Evolutionary conservation across 2,797 vertebrate species (phyloP), one percentile per base, ranked within the genome.

Genomic region (Rhodeus uyekii): DNA sequence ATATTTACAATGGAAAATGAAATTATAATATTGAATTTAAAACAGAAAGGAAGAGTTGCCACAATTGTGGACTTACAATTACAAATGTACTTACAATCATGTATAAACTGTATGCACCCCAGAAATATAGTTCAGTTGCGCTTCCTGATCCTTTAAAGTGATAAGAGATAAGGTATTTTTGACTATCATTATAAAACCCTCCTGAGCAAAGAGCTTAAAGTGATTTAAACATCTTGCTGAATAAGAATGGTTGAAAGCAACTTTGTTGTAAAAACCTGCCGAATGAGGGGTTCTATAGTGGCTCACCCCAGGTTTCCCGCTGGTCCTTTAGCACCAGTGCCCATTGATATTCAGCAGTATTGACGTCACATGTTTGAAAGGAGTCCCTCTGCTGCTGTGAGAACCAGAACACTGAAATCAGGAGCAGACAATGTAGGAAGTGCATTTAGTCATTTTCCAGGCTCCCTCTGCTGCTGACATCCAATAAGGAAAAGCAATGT

Each of bases 311-410:
- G 84, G 71, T 73, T 85, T 83, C 73, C 61, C 13, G 61, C 71
- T 82, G 53, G 50, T 60, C 67, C 64, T 69, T 67, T 82, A 82
- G 71, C 65, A 68, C 16, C 60, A 73, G 32, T 75, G 80, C 55
- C 72, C 64, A 79, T 82, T 86, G 82, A 85, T 83, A 85, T 87
- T 86, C 75, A 80, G 64, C 81, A 50, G 80, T 42, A 84, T 16
- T 87, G 86, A 86, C 76, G 83, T 88, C 86, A 86, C 76, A 36
- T 80, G 68, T 85, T 87, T 87, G 82, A 74, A 73, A 65, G 84
- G 83, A 80, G 78, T 76, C 75, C 73, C 74, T 87, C 55, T 79
- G 84, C 79, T 85, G 77, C 83, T 85, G 76, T 79, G 78, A 83
- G 84, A 76, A 81, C 53, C 74, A 79, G 82, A 82, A 75, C 75